Base-by-base conservation (phyloP, 2,113 vertebrate genomes). In the Corythoichthys haematopterus region DNA sequence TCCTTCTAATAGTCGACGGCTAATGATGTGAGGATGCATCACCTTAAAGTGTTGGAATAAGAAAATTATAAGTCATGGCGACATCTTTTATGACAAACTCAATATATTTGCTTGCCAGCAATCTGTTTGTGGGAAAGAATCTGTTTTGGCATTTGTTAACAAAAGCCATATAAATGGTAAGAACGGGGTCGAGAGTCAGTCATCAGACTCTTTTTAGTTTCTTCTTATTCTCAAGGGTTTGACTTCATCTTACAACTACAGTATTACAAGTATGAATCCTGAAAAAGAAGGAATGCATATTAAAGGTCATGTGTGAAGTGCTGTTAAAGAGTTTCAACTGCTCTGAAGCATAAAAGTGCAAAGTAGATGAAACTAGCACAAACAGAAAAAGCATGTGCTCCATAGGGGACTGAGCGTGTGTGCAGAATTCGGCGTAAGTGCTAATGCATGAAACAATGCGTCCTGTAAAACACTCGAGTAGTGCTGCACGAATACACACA, bases 381-480 rank as follows among this genome's bases (percentile, higher is more conserved):
- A 76, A 73, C 71, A 59, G 11, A 35, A 45, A 71, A 70, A 40
- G 47, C 58, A 70, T 62, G 28, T 62, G 51, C 59, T 64, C 59
- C 66, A 48, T 65, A 56, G 57, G 53, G 65, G 65, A 47, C 55
- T 38, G 16, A 66, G 68, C 45, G 33, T 53, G 64, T 60, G 40
- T 51, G 68, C 66, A 46, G 61, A 69, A 64, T 64, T 74, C 66
- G 69, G 70, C 60, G 68, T 69, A 77, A 80, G 82, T 85, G 79
- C 79, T 80, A 80, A 76, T 70, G 71, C 69, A 57, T 50, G 64
- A 70, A 80, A 82, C 61, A 77, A 85, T 69, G 75, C 66, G 72
- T 77, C 82, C 76, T 76, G 62, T 69, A 62, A 73, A 79, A 67
- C 66, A 40, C 37, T 83, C 12, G 64, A 75, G 48, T 62, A 28